Evolutionary conservation across 2,888 invertebrate genomes (phyloP).

Genomic region (Meliscaeva auricollis): DNA sequence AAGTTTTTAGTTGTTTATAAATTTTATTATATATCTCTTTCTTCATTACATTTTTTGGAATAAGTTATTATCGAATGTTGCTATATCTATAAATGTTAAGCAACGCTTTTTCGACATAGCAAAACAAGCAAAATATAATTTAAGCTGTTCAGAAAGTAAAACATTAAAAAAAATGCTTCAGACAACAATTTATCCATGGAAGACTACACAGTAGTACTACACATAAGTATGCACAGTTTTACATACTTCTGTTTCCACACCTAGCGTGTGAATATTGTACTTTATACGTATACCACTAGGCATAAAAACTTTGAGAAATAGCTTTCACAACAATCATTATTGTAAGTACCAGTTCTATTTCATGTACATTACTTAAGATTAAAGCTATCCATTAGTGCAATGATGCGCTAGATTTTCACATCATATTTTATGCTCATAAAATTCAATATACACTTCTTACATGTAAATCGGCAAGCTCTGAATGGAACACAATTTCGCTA

Average conservation of each 20-base stretch:
- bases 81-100: too few relatives aligned
- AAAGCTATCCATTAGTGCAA: constrained; percentile 70
- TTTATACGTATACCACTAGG: neutral
- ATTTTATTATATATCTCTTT: too few relatives aligned
- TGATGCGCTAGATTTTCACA: constrained; percentile 67
- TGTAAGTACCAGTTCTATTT: constrained; percentile 43
- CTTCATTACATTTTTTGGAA: too few relatives aligned
- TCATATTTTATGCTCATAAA: constrained; percentile 52
- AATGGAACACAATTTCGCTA: constrained; percentile 84
- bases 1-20: too few relatives aligned
- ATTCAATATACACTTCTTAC: constrained; percentile 51
- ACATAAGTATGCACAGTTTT: neutral
- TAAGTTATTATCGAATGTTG: too few relatives aligned
- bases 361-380: constrained; percentile 47
- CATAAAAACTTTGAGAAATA: constrained; percentile 10
- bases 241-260: neutral
- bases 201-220: neutral
- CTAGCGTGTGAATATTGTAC: neutral
- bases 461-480: constrained; percentile 71
- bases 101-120: too few relatives aligned
- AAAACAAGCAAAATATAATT: too few relatives aligned
- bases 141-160: too few relatives aligned
- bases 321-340: constrained; percentile 48
- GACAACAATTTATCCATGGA: neutral
- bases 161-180: neutral